phyloP scores from a whole-genome alignment of 2,888 invertebrate species.

The Leucophenga montana region DNA sequence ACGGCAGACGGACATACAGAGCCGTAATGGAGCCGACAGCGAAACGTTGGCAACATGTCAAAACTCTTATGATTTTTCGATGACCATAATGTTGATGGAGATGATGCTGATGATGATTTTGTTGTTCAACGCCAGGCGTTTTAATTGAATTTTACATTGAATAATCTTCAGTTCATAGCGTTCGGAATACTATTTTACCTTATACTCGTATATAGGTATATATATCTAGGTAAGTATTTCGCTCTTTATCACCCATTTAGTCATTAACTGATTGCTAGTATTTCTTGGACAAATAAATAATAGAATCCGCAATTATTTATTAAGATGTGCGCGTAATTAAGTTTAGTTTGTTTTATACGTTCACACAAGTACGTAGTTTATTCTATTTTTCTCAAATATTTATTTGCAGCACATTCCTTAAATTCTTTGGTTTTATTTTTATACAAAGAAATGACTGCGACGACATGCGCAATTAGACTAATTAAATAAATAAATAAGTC shows the following conservation, averaged over 20 bases:
- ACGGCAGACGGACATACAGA: neutral
- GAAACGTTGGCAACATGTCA: conserved; percentile 58
- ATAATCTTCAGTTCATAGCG: no score
- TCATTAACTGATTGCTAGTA: conserved; percentile 4
- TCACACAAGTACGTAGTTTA: neutral
- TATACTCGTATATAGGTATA: no score
- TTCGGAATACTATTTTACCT: no score
- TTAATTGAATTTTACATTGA: no score
- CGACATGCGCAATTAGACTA: conserved; percentile 16
- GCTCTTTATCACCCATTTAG: neutral
- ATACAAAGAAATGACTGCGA: conserved; percentile 7
- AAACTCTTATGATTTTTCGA: conserved; percentile 47
- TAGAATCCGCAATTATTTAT: neutral
- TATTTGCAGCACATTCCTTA: conserved; percentile 33
- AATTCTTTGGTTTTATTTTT: conserved; percentile 30
- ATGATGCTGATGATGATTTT: no score
- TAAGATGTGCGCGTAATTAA: conserved; percentile 11
- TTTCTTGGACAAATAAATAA: conserved; percentile 8
- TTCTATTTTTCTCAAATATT: conserved; percentile 31
- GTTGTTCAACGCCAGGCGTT: no score
- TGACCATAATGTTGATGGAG: no score
- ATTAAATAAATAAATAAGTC: conserved; percentile 21
- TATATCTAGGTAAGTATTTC: neutral
- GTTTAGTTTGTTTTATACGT: neutral
- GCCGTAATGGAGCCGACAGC: conserved; percentile 48